These are phyloP conservation scores for Nasua narica DNA, from an alignment of 2,797 vertebrate genomes.

Conservation along the genomic window DNA sequence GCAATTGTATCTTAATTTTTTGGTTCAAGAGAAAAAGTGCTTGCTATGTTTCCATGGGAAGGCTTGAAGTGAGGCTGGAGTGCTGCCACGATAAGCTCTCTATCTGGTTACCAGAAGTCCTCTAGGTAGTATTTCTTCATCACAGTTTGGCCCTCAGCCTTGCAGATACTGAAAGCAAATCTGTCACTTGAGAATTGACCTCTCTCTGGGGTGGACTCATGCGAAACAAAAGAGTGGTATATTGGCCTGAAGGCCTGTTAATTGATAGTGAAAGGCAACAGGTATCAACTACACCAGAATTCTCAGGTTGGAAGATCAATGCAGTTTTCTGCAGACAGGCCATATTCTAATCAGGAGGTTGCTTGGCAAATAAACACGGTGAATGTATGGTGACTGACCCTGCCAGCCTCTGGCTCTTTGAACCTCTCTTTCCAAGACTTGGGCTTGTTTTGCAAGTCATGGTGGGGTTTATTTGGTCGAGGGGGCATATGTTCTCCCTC, in stretches of 20 bases:
- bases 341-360: not conserved
- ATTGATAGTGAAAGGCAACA: not conserved
- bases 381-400: not conserved
- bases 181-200: slow-evolving; percentile 30
- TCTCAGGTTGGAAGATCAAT: not conserved
- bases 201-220: not conserved
- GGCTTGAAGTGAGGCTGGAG: not conserved
- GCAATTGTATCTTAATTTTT: not conserved
- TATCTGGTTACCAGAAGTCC: not conserved
- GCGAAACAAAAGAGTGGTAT: not conserved
- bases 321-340: not conserved
- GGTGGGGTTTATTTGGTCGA: accelerated
- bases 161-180: slow-evolving; percentile 2
- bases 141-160: not conserved
- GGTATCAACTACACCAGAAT: not conserved
- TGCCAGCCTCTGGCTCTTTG: not conserved
- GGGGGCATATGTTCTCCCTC: not conserved
- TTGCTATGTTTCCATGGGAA: not conserved
- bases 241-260: not conserved
- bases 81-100: not conserved
- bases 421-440: not conserved
- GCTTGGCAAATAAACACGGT: not conserved
- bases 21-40: not conserved
- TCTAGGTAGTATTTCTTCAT: not conserved
- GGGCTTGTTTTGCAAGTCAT: not conserved